A percentile compares a stretch with the other conserved stretches of the same genome.
Conservation (phyloP, 2,888 invertebrate species). For the Meteorus colon region DNA sequence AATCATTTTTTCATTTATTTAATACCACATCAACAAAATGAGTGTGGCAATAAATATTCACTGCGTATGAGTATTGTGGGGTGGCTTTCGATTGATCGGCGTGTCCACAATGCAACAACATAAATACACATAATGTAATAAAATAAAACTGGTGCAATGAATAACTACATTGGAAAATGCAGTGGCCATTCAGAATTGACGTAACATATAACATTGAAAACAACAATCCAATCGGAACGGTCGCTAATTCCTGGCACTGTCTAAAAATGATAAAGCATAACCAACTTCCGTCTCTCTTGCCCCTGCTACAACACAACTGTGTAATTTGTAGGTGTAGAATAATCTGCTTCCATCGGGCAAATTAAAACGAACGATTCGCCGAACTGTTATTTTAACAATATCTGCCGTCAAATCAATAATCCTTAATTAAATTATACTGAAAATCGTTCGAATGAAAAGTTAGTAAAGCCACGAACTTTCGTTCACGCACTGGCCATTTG, state of each 20-base stretch:
- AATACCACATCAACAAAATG: neutral
- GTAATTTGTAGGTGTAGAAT: constrained; percentile 57
- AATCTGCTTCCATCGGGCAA: constrained; percentile 57
- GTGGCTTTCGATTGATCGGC: neutral
- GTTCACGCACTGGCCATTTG: neutral
- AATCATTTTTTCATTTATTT: neutral
- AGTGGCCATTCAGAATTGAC: constrained; percentile 43
- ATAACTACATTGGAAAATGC: constrained; percentile 32
- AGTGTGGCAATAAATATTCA: neutral
- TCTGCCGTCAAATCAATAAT: constrained; percentile 55
- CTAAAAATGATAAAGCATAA: constrained; percentile 52
- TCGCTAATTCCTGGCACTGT: constrained; percentile 48
- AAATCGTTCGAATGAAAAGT: constrained; percentile 27
- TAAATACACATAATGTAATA: neutral
- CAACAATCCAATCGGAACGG: constrained; percentile 46
- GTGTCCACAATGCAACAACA: neutral
- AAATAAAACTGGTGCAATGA: constrained; percentile 27
- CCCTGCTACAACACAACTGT: constrained; percentile 42
- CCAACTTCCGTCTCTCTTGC: constrained; percentile 32
- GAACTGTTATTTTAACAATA: constrained; percentile 60
- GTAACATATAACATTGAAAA: constrained; percentile 45
- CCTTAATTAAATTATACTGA: constrained; percentile 52
- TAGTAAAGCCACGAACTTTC: constrained; percentile 20
- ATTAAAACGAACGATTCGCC: constrained; percentile 59
- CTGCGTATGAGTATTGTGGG: neutral